Evolutionary conservation across 2,797 vertebrate species (phyloP), one percentile per base, ranked within the genome.

Genomic region (Semotilus atromaculatus): DNA sequence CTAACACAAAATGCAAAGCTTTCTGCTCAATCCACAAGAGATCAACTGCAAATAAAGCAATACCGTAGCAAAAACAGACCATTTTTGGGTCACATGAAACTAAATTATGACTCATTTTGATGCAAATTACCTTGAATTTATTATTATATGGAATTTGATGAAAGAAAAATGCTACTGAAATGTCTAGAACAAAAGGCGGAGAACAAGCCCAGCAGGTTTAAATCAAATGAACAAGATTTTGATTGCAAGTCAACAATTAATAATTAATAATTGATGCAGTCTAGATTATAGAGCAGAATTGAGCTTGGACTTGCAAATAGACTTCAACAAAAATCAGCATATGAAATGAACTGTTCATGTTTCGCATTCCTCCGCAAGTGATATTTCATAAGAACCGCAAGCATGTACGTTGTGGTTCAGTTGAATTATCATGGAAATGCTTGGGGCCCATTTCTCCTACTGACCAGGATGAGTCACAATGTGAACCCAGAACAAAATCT

Each of bases 391-490:
- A 82, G 67, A 58, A 81, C 71, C 18, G 3, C 23, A 34, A 45
- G 13, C 9, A 75, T 23, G n/a, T 66, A 23, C 0, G 19, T n/a
- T 71, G 40, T 18, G 26, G 53, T 43, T 82, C 67, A 73, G 10
- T 3, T 31, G 3, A 81, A 43, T 71, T 58, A 58, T 55, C 67
- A 58, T 29, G 26, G 36, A 73, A 60, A 60, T 53, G 71, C 58
- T 66, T 18, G 1, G 60, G 58, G 21, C 40, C 6, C 29, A 26
- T 45, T 78, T 79, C 53, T 79, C 40, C 21, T 11, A 45, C 77
- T 87, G 77, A 81, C 82, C 76, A 43, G 26, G 10, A 48, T 82
- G 73, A 85, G 34, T 75, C 67, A 82, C 71, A 82, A n/a, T 13
- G n/a, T 55, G 38, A 88, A 82, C 48, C 77, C 60, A 64, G 34